Conservation (phyloP, 2,797 vertebrate genomes). For the Peromyscus eremicus region DNA sequence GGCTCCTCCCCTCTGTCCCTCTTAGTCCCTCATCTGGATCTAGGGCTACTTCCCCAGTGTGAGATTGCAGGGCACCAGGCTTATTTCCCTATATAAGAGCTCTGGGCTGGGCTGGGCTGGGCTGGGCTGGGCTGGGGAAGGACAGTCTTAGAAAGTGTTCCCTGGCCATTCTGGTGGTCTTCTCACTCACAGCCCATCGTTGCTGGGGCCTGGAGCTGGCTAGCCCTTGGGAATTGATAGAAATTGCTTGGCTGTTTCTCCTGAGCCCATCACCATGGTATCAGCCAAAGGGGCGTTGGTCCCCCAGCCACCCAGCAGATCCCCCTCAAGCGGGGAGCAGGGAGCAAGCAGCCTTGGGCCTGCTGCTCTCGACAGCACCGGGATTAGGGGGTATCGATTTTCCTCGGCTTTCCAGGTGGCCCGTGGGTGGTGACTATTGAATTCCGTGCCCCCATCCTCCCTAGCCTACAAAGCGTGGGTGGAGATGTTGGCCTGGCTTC, state of each 20-base stretch:
- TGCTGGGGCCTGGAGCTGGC: neutral
- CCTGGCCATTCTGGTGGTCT: neutral
- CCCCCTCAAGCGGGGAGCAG: conserved; percentile 26
- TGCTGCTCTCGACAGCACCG: conserved; percentile 69
- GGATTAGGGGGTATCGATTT: conserved; percentile 82
- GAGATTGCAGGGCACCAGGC: neutral
- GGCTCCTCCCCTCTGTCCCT: neutral
- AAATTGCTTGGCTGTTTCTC: conserved; percentile 9
- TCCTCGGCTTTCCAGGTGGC: conserved; percentile 83
- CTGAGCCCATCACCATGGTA: conserved; percentile 62
- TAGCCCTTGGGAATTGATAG: neutral
- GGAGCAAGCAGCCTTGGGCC: conserved; percentile 58
- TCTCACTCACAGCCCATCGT: neutral
- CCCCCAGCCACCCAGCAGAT: neutral
- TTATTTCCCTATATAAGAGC: conserved; percentile 23
- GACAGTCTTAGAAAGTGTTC: neutral
- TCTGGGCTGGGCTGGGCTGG: neutral
- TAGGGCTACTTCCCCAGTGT: neutral
- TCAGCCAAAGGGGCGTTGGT: conserved; percentile 53
- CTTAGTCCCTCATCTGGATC: neutral
- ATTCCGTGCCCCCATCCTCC: conserved; percentile 68
- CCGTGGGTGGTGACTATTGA: conserved; percentile 78
- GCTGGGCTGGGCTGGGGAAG: neutral
- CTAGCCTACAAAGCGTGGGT: conserved; percentile 46
- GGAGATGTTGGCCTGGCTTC: conserved; percentile 68